These are phyloP conservation scores for Xenops minutus DNA, from an alignment of 2,797 vertebrate species.

Conservation along the genomic window DNA sequence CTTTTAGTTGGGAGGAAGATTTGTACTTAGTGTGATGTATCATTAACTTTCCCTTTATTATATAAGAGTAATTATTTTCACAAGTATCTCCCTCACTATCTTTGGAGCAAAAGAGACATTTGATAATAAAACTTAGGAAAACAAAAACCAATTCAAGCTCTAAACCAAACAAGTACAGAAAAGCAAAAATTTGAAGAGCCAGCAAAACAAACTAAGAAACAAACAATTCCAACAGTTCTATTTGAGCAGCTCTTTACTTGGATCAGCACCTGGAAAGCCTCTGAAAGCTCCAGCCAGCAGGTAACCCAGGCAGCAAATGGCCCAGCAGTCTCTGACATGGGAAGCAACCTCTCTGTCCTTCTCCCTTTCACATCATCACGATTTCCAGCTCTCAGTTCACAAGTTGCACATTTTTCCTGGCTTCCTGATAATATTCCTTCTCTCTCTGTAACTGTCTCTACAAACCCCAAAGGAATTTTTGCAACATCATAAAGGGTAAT, in stretches of 20 bases:
- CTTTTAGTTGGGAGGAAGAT: not conserved
- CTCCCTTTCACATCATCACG: not conserved
- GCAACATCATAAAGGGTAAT: not conserved
- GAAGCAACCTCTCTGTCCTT: not conserved
- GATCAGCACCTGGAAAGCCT: not conserved
- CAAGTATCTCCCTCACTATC: not conserved
- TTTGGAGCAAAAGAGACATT: not conserved
- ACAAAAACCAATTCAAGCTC: not conserved
- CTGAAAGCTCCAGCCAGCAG: not conserved
- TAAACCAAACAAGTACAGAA: not conserved
- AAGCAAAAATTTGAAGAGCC: not conserved
- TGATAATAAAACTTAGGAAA: not conserved
- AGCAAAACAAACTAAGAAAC: not conserved
- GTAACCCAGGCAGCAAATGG: not conserved
- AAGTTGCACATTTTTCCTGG: not conserved
- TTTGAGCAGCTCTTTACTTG: not conserved
- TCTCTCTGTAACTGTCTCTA: not conserved
- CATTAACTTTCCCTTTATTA: not conserved
- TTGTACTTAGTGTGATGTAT: not conserved
- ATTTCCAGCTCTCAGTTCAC: not conserved
- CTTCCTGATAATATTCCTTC: not conserved
- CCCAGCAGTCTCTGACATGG: fast-evolving
- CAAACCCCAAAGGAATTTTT: not conserved
- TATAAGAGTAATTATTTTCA: not conserved
- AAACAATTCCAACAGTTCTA: not conserved